phyloP scores from a whole-genome alignment of 1,140 invertebrate species.

The Drosophila nasuta region DNA sequence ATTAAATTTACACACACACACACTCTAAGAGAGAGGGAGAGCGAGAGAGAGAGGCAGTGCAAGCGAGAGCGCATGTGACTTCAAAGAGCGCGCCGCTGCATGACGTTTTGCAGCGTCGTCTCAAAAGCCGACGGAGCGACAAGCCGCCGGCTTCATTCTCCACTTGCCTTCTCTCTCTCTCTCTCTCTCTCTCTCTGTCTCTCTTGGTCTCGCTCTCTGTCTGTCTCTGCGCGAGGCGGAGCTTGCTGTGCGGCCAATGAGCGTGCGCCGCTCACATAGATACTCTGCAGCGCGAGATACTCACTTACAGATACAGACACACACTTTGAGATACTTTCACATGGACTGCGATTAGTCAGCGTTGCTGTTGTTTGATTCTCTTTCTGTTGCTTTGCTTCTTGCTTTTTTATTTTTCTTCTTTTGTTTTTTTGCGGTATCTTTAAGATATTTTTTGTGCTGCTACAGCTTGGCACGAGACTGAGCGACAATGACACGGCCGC shows the following conservation, averaged over 20 bases:
- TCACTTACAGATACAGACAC: constrained; percentile 25
- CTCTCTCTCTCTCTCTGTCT: background rate
- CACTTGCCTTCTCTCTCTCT: constrained; percentile 2
- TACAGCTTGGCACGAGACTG: constrained; percentile 69
- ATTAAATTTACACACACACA: constrained; percentile 78
- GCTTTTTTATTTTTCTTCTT: background rate
- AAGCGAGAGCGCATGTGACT: constrained; percentile 25
- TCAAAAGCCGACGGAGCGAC: constrained; percentile 15
- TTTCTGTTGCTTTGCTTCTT: background rate
- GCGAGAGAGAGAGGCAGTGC: constrained; percentile 10
- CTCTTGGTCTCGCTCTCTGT: background rate
- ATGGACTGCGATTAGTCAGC: constrained; percentile 15
- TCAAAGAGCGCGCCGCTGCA: constrained; percentile 71
- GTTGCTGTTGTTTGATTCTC: background rate
- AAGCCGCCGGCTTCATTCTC: constrained; percentile 17
- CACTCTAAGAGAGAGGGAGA: background rate
- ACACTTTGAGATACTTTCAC: constrained; percentile 26
- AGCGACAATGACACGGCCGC: constrained; percentile 33
- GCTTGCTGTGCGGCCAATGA: constrained; percentile 33
- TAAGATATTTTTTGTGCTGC: constrained; percentile 25
- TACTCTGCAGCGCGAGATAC: constrained; percentile 27
- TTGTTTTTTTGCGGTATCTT: background rate
- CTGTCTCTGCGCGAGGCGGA: constrained; percentile 14
- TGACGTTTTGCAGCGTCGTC: constrained; percentile 23
- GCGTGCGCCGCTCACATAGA: constrained; percentile 24